Percentiles rank a stretch among this genome's conserved stretches.
Evolutionary conservation across 2,113 vertebrate species (phyloP).

Genomic region (Meles meles): DNA sequence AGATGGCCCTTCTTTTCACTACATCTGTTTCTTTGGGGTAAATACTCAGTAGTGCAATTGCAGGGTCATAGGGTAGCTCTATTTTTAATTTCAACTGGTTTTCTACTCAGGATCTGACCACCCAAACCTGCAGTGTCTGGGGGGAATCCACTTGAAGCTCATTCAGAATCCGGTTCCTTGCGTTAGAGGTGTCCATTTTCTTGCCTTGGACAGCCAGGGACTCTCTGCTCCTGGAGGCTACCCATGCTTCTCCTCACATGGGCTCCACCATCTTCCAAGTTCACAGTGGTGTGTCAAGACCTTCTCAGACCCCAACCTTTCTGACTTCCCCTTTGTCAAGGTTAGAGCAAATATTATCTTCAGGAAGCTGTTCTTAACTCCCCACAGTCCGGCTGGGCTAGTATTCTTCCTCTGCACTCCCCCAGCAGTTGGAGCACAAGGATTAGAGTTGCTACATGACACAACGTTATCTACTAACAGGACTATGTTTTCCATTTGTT

Average conservation of each 20-base stretch:
- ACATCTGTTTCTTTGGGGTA: too few relatives aligned
- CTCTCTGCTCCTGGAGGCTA: neutral
- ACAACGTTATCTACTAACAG: neutral
- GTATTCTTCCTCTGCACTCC: neutral
- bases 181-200: neutral
- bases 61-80: too few relatives aligned
- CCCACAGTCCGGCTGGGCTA: neutral
- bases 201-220: neutral
- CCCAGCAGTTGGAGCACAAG: neutral
- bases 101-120: neutral
- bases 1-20: too few relatives aligned
- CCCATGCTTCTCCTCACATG: too few relatives aligned
- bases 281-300: neutral
- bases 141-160: neutral
- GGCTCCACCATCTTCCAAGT: neutral
- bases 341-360: neutral
- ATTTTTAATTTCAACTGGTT: neutral
- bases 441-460: neutral
- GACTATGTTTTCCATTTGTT: neutral
- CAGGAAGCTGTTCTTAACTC: neutral
- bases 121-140: neutral
- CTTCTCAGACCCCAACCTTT: neutral
- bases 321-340: neutral
- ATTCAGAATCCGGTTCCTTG: neutral
- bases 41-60: too few relatives aligned